Evolutionary conservation across 1,140 invertebrate species (phyloP).

Genomic region (Apolygus lucorum): DNA sequence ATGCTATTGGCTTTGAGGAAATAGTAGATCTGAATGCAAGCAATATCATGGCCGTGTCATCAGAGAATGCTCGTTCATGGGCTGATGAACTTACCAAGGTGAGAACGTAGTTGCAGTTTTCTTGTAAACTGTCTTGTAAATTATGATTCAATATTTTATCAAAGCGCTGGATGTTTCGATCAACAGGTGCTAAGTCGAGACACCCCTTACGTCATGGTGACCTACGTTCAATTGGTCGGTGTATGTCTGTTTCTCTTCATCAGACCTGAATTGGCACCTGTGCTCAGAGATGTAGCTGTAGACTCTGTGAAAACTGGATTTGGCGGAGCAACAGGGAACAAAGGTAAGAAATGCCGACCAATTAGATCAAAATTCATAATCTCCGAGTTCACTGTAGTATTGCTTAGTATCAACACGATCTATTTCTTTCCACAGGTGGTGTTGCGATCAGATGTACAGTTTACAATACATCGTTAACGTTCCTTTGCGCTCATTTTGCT

Average conservation of each 20-base stretch:
- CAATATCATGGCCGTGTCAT: slow-evolving; percentile 92
- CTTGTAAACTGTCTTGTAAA: no score
- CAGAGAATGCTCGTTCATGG: slow-evolving; percentile 92
- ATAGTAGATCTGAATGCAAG: slow-evolving; percentile 98
- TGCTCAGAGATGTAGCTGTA: slow-evolving; percentile 83
- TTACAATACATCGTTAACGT: slow-evolving; percentile 88
- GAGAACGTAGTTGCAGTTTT: no score
- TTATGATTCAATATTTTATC: no score
- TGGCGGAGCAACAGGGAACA: slow-evolving; percentile 74
- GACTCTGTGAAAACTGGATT: slow-evolving; percentile 97
- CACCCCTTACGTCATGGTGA: slow-evolving; percentile 82
- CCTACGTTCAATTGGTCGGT: slow-evolving; percentile 93
- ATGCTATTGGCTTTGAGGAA: slow-evolving; percentile 97
- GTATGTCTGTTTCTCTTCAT: slow-evolving; percentile 96
- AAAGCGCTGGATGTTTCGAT: no score
- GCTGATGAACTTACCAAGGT: slow-evolving; percentile 83
- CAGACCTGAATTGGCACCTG: slow-evolving; percentile 72
- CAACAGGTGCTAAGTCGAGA: slow-evolving; percentile 67
- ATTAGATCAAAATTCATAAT: neutral
- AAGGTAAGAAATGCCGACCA: slow-evolving; percentile 10
- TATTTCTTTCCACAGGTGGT: no score
- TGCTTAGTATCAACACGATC: no score
- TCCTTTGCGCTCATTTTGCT: slow-evolving; percentile 31
- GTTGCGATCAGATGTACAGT: slow-evolving; percentile 86
- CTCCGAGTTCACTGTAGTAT: no score